phyloP scores from a whole-genome alignment of 2,888 invertebrate genomes.

The Lycocerus yunnanus region DNA sequence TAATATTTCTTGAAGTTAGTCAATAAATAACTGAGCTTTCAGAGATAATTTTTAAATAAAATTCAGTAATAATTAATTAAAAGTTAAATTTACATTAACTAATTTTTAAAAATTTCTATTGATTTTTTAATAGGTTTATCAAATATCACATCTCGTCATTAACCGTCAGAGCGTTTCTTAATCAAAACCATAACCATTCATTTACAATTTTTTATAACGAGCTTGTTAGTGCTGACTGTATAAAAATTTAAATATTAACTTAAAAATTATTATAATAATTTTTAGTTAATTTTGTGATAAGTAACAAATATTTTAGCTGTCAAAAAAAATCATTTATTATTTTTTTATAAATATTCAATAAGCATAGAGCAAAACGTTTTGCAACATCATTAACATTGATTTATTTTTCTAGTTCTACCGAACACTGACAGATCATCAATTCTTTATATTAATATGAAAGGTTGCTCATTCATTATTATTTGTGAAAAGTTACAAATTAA shows the following conservation, averaged over 20 bases:
- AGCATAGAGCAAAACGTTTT: background rate
- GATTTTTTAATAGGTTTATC: slow-evolving; percentile 1
- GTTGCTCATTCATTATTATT: background rate
- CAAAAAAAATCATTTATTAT: background rate
- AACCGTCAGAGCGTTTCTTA: background rate
- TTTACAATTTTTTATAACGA: background rate
- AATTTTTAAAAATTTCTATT: background rate
- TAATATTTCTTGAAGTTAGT: background rate
- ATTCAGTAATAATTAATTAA: background rate
- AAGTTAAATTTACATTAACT: background rate
- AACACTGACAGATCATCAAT: background rate
- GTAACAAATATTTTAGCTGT: background rate
- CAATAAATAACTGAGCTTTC: background rate
- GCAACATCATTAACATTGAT: background rate
- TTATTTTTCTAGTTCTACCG: background rate
- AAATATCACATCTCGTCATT: slow-evolving; percentile 1
- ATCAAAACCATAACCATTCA: background rate
- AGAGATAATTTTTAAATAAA: background rate
- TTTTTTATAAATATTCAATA: background rate
- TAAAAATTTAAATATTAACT: background rate
- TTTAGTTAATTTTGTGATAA: background rate
- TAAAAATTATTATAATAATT: background rate
- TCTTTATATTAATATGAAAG: background rate
- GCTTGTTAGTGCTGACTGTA: background rate
- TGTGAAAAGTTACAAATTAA: background rate